Percentiles rank a stretch among this genome's conserved stretches.
phyloP scores from a whole-genome alignment of 2,797 vertebrate genomes.

The Euphonia xanthogaster region DNA sequence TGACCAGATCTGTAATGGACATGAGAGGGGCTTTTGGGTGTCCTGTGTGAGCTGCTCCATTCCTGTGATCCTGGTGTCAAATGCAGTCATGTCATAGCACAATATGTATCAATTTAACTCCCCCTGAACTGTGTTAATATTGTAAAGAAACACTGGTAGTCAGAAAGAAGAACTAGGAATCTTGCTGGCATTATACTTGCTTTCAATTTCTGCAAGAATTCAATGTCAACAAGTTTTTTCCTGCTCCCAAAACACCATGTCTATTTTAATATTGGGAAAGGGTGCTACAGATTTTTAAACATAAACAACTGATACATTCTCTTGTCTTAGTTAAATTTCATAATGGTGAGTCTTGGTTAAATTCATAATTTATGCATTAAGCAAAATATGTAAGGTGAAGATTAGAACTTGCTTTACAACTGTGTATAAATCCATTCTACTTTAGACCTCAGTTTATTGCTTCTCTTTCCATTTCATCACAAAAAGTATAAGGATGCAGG shows the following conservation, averaged over 20 bases:
- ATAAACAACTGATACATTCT: neutral
- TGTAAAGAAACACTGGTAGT: neutral
- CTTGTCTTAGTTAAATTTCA: neutral
- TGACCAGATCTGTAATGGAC: neutral
- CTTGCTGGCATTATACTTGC: neutral
- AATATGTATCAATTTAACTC: neutral
- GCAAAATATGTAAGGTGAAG: rapidly evolving
- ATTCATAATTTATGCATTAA: neutral
- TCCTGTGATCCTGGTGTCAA: neutral
- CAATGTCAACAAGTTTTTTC: neutral
- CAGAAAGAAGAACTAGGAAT: neutral
- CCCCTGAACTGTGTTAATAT: neutral
- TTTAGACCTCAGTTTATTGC: neutral
- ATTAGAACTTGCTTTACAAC: neutral
- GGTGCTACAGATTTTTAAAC: neutral
- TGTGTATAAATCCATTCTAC: neutral
- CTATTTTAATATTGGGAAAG: neutral
- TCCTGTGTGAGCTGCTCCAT: neutral
- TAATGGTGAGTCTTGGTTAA: neutral
- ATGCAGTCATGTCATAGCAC: neutral
- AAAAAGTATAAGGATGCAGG: neutral
- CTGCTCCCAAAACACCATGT: neutral
- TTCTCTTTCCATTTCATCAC: neutral
- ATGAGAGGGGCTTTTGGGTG: neutral
- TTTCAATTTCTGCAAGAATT: neutral